Base-by-base conservation (phyloP, 1,140 invertebrate species). In the Wasmannia auropunctata region DNA sequence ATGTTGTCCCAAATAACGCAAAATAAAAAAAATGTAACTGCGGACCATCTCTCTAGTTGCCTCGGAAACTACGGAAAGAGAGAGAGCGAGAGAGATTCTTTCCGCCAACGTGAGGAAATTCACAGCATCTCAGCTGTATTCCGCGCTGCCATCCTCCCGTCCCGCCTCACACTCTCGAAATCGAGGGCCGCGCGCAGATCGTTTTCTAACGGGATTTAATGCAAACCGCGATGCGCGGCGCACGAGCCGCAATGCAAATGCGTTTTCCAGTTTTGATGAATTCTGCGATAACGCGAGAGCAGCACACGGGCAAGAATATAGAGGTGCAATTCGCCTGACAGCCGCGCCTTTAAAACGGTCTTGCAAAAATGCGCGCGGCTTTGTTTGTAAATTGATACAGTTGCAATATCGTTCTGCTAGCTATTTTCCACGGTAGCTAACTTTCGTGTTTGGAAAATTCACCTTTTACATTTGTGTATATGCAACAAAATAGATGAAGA, bases 181-280 rank as follows among this genome's bases (percentile, higher is more conserved):
- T 83, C 79, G 76, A 54, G 76, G 31, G 76, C 43, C 60, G 76
- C 79, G 76, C 79, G 67, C 31, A 56, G 25, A 62, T 65, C 69
- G 87, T 85, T 76, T 88, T 86, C 87, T 85, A 89, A 88, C 88
- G 88, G 87, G 75, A 88, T 86, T 81, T 88, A 88, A 89, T 89
- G 87, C 75, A 89, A 88, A 89, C 58, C 75, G 76, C 77, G 63
- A 51, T 86, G 75, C 56, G 56, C 75, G n/a, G 75, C 62, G 74
- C 62, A 60, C 75, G 10, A n/a, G 56, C 16, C n/a, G 19, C 34
- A n/a, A 40, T 84, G 37, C 86, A 34, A 43, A 62, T 51, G 40
- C 51, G 46, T 86, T 76, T 67, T 54, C 81, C 54, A 67, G 70
- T 88, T 86, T 74, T 83, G 81, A 88, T 88, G 81, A 88, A 88